These are phyloP conservation scores for Gallinago paraguaiae DNA, from an alignment of 2,113 vertebrate genomes.

Conservation along the genomic window DNA sequence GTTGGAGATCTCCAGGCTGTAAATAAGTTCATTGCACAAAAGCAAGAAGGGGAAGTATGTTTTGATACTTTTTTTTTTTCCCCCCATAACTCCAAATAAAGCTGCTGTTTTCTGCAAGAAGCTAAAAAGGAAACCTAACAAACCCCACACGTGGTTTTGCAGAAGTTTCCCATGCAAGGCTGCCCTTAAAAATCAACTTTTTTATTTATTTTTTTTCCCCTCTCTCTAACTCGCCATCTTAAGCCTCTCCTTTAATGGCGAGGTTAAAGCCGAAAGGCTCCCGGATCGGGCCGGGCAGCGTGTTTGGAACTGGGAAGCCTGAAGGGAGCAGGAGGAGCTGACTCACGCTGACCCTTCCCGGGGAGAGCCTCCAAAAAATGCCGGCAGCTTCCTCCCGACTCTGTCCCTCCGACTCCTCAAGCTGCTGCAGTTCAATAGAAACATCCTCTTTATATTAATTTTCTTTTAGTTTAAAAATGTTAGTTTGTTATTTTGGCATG, in stretches of 20 bases:
- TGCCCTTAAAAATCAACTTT: background rate
- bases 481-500: background rate
- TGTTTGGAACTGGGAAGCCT: background rate
- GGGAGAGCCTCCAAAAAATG: background rate
- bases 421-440: background rate
- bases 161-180: background rate
- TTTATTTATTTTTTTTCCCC: background rate
- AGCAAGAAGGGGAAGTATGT: background rate
- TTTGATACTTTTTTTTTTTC: no score
- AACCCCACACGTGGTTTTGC: background rate
- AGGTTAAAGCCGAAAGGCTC: background rate
- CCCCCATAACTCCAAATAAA: background rate
- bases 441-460: no score
- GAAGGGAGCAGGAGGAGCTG: background rate
- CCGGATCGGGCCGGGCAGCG: accelerated
- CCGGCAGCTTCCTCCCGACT: background rate
- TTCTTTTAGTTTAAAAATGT: background rate
- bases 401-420: background rate
- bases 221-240: background rate
- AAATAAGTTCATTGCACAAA: background rate
- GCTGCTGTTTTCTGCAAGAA: background rate
- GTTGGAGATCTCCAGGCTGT: background rate
- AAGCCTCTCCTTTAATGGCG: slow-evolving; percentile 48
- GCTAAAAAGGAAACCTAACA: background rate
- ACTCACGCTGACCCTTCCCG: background rate